phyloP scores from a whole-genome alignment of 2,113 vertebrate genomes.

The Tangachromis dhanisi region DNA sequence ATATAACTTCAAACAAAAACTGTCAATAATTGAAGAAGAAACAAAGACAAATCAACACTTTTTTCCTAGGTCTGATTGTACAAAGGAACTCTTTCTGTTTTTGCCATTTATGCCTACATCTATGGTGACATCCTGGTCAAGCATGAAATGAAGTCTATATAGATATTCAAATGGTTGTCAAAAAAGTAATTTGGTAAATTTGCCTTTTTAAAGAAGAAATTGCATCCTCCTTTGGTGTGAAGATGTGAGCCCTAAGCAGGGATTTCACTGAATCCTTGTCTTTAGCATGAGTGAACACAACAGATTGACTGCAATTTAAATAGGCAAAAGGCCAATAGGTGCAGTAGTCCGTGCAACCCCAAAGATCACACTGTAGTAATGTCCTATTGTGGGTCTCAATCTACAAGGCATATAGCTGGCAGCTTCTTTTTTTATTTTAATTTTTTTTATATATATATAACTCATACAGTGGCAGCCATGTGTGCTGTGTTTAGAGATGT shows the following conservation, averaged over 20 bases:
- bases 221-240: not conserved
- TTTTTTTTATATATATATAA: fast-evolving
- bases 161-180: constrained; percentile 39
- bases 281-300: constrained; percentile 37
- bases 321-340: constrained; percentile 21
- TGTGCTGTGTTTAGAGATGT: not conserved
- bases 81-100: not conserved
- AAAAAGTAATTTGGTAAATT: constrained; percentile 23
- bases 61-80: not conserved
- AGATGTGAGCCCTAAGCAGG: not conserved
- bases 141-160: constrained; percentile 51
- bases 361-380: not conserved
- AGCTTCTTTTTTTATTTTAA: not conserved
- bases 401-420: not conserved
- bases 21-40: not conserved
- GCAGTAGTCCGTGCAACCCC: constrained; percentile 18
- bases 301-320: constrained; percentile 34
- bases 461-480: not conserved
- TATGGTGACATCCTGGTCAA: constrained; percentile 25
- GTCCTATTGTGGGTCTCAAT: not conserved
- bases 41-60: not conserved
- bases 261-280: constrained; percentile 8
- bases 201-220: constrained; percentile 17
- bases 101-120: constrained; percentile 6
- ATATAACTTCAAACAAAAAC: not conserved